Base-by-base conservation (phyloP, 2,888 invertebrate species). In the Diplazon laetatorius region DNA sequence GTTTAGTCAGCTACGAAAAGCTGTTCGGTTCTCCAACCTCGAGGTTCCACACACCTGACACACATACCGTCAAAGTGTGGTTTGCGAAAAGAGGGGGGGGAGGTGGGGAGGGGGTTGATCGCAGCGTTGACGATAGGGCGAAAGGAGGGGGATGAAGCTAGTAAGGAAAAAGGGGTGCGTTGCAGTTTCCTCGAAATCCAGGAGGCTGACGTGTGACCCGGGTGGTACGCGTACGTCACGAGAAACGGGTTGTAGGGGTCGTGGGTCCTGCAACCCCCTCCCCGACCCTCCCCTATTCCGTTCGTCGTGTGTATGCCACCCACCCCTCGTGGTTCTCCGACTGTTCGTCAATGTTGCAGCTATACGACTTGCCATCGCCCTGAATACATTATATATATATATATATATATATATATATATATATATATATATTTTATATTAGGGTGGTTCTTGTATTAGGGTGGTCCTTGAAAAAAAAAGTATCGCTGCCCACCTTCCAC, bases 211-310 rank as follows among this genome's bases (percentile, higher is more conserved):
- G 63, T 35, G 65, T 22, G 65, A 74, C 42, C 60, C 59, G 66
- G 63, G 46, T 65, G 65, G 65, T 20, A 74, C 44, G 68, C 62
- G 44, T 68, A 74, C 68, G 71, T 71, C 71, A 71, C 55, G 10
- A 63, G n/a, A 30, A 30, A 30, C 4, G 30, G 30, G 30, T 30
- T 6, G 30, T 30, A 6, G 39, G 50, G 10, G 30, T 22, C 16
- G 42, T 50, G 70, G 57, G 72, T 65, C 35, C 72, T 57, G 72
- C 63, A n/a, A n/a, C n/a, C n/a, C n/a, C n/a, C n/a, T n/a, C n/a
- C n/a, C n/a, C n/a, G n/a, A n/a, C n/a, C n/a, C n/a, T n/a, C n/a
- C n/a, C n/a, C n/a, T n/a, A n/a, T n/a, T n/a, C n/a, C n/a, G n/a
- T n/a, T n/a, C n/a, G n/a, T n/a, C n/a, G n/a, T n/a, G n/a, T n/a